A percentile compares a stretch with the other conserved stretches of the same genome.
phyloP scores from a whole-genome alignment of 2,888 invertebrate genomes.

The Tachina lurida region DNA sequence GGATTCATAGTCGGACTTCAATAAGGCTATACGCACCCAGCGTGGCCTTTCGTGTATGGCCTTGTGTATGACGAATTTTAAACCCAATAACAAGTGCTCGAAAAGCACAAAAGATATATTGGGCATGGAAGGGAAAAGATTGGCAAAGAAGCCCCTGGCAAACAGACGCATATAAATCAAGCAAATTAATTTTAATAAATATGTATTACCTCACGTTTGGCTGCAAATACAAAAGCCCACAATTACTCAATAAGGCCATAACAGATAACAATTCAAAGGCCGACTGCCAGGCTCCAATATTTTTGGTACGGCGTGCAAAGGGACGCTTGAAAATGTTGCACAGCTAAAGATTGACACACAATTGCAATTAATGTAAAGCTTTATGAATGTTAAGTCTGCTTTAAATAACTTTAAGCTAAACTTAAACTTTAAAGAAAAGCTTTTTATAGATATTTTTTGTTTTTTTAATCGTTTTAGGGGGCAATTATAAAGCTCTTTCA shows the following conservation, averaged over 20 bases:
- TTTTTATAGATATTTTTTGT: too few species aligned
- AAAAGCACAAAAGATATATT: constrained; percentile 86
- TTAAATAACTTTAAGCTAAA: too few species aligned
- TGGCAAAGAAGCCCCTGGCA: constrained; percentile 79
- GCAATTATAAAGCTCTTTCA: too few species aligned
- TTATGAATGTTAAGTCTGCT: too few species aligned
- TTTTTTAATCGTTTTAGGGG: too few species aligned
- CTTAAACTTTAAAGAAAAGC: too few species aligned
- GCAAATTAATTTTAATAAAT: neutral
- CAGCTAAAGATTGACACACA: constrained; percentile 78
- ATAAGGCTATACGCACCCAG: constrained; percentile 86
- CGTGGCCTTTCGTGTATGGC: constrained; percentile 89
- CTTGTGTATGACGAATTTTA: constrained; percentile 87
- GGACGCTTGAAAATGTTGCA: constrained; percentile 88
- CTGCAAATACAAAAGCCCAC: constrained; percentile 88
- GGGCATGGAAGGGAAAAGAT: constrained; percentile 79
- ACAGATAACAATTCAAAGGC: constrained; percentile 84
- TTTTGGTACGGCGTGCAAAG: constrained; percentile 86
- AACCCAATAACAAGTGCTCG: constrained; percentile 87
- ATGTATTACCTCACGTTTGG: constrained; percentile 84
- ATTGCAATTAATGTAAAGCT: too few species aligned
- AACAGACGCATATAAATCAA: constrained; percentile 3
- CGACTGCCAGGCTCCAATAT: constrained; percentile 91
- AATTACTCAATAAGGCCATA: constrained; percentile 89
- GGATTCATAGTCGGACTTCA: constrained; percentile 86